phyloP scores from a whole-genome alignment of 2,888 invertebrate genomes.

The Stenoptilia bipunctidactyla region DNA sequence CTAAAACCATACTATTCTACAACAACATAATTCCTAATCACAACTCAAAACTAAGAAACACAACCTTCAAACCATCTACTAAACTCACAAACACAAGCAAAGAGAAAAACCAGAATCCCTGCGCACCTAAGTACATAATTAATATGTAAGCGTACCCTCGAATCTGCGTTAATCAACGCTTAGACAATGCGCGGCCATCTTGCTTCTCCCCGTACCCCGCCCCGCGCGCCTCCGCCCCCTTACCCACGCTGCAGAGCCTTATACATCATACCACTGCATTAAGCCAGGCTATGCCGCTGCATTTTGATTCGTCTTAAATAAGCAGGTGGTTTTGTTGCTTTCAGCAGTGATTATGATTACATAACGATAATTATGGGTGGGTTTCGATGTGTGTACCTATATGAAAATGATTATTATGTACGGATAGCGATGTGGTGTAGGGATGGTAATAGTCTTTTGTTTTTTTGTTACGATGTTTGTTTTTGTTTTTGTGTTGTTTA shows the following conservation, averaged over 20 bases:
- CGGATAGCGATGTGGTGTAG: no score
- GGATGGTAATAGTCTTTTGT: no score
- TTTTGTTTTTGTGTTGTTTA: no score
- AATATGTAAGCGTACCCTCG: slow-evolving; percentile 55
- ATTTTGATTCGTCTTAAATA: slow-evolving; percentile 1
- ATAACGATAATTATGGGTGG: no score
- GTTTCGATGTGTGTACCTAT: no score
- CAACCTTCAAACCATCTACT: slow-evolving; percentile 14
- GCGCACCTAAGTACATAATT: slow-evolving; percentile 58
- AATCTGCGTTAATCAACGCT: slow-evolving; percentile 61
- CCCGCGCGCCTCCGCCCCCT: slow-evolving; percentile 19
- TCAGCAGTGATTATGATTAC: no score
- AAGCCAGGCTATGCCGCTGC: slow-evolving; percentile 12
- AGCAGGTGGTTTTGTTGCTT: background rate
- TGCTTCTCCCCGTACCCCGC: slow-evolving; percentile 25
- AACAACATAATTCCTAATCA: no score
- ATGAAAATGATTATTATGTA: no score
- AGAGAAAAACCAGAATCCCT: slow-evolving; percentile 22
- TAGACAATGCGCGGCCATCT: slow-evolving; percentile 65
- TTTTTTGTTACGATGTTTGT: no score
- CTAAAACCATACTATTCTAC: no score
- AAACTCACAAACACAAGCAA: slow-evolving; percentile 2
- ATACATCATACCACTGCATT: background rate
- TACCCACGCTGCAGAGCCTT: slow-evolving; percentile 21
- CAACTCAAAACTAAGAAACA: no score